These are phyloP conservation scores for Tangachromis dhanisi DNA, from an alignment of 2,113 vertebrate species.

Conservation along the genomic window DNA sequence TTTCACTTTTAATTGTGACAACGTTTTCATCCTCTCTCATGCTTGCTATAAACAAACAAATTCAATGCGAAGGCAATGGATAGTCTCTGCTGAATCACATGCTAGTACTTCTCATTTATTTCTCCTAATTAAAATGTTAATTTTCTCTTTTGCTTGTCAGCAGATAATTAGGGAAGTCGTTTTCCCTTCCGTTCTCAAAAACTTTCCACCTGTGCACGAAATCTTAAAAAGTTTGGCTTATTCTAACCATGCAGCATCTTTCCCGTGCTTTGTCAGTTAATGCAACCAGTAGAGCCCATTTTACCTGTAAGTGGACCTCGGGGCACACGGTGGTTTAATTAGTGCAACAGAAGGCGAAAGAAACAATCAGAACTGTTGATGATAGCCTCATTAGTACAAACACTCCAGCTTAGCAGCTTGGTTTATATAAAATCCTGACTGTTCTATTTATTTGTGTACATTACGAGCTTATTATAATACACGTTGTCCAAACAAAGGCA, in stretches of 20 bases:
- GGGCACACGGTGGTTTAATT: neutral
- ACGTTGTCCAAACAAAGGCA: neutral
- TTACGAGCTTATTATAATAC: neutral
- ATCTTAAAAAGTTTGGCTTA: neutral
- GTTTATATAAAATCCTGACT: neutral
- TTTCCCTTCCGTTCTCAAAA: neutral
- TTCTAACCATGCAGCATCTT: neutral
- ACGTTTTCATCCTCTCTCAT: neutral
- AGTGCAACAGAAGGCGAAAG: neutral
- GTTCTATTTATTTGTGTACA: neutral
- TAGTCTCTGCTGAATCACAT: neutral
- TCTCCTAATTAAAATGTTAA: neutral
- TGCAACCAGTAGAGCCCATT: neutral
- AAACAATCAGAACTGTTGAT: neutral
- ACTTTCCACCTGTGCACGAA: neutral
- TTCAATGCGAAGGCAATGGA: neutral
- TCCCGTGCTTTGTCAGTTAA: neutral
- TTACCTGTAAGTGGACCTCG: neutral
- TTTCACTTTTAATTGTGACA: neutral
- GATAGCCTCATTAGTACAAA: neutral
- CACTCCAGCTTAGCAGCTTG: neutral
- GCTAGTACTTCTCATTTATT: neutral
- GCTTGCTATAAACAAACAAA: neutral
- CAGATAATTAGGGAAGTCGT: neutral
- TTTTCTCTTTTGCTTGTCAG: neutral